These are phyloP conservation scores for Rhea americana DNA, from an alignment of 2,113 vertebrate species.

Conservation along the genomic window DNA sequence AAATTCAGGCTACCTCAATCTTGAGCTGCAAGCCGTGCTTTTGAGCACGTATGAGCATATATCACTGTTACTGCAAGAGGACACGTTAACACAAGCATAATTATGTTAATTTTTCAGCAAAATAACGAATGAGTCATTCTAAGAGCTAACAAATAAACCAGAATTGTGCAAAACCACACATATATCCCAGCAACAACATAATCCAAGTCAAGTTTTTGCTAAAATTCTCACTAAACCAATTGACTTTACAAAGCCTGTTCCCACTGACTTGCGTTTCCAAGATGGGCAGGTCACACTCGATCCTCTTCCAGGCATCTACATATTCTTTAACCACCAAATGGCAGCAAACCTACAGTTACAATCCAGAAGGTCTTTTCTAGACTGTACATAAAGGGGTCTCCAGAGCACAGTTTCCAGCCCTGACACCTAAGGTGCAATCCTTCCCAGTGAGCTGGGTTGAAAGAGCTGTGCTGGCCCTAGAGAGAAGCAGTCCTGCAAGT, in stretches of 20 bases:
- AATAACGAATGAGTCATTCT: background rate
- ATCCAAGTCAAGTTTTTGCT: background rate
- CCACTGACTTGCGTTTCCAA: background rate
- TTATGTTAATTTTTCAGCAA: background rate
- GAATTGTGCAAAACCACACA: background rate
- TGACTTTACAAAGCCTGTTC: background rate
- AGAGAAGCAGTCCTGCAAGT: background rate
- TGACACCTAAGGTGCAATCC: background rate
- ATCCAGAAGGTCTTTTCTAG: background rate
- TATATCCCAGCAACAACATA: background rate
- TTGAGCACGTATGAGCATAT: accelerated
- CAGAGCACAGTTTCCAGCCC: background rate
- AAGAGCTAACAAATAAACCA: background rate
- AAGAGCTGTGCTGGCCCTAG: background rate
- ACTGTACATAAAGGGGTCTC: background rate
- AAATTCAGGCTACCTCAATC: background rate
- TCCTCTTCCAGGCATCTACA: background rate
- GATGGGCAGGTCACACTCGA: background rate
- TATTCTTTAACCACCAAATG: background rate
- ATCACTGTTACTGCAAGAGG: accelerated
- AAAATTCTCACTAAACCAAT: background rate
- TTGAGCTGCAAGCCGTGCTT: background rate
- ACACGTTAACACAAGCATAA: accelerated
- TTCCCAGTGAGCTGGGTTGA: background rate
- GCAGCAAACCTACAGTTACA: background rate